phyloP scores from a whole-genome alignment of 2,113 vertebrate genomes.

The Collichthys lucidus region DNA sequence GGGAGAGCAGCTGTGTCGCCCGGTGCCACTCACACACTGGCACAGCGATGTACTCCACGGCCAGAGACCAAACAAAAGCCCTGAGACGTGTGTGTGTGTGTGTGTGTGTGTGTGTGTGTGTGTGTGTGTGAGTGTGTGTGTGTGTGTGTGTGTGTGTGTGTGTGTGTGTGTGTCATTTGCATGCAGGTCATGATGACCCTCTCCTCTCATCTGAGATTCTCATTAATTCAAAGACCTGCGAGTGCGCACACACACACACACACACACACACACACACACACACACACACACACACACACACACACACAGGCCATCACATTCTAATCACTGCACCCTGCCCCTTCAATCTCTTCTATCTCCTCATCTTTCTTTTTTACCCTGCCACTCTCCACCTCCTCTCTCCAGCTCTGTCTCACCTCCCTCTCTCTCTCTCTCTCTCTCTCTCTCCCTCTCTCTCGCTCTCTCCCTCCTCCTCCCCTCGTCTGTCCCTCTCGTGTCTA shows the following conservation, averaged over 20 bases:
- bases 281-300: conserved; percentile 37
- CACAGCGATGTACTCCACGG: conserved; percentile 35
- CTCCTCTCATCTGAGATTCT: conserved; percentile 75
- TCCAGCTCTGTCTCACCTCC: conserved; percentile 13
- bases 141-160: too few species aligned
- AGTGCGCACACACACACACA: conserved; percentile 19
- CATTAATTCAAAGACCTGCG: conserved; percentile 71
- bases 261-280: conserved; percentile 12
- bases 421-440: too few species aligned
- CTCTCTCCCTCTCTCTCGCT: too few species aligned
- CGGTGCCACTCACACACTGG: conserved; percentile 37
- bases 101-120: too few species aligned
- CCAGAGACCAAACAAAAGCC: conserved; percentile 17
- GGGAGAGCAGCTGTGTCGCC: conserved; percentile 52
- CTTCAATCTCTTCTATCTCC: conserved; percentile 61
- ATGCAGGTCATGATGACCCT: conserved; percentile 74
- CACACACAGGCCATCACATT: conserved; percentile 64
- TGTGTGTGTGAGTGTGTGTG: too few species aligned
- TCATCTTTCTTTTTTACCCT: conserved; percentile 50
- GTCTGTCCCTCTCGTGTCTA: conserved; percentile 39
- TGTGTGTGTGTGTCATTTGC: conserved; percentile 62
- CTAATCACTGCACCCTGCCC: conserved; percentile 73
- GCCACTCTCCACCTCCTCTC: conserved; percentile 10
- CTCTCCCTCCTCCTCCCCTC: too few species aligned
- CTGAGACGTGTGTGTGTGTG: too few species aligned